Base-by-base conservation (phyloP, 2,888 invertebrate genomes). In the Pogonocherus hispidulus region DNA sequence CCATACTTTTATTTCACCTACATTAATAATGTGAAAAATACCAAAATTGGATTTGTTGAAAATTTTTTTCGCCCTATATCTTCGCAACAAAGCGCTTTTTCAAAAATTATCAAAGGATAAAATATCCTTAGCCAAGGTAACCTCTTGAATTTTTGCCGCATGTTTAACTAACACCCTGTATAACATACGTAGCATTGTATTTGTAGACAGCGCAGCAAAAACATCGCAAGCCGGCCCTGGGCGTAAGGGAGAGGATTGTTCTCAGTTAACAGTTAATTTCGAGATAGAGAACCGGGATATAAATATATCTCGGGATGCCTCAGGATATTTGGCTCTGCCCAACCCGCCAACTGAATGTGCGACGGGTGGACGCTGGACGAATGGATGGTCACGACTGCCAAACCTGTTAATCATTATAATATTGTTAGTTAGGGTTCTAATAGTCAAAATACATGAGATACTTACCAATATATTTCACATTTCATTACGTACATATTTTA, bases 381-480 rank as follows among this genome's bases (percentile, higher is more conserved):
- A 71, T 74, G 75, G 73, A 78, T 67, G 76, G 79, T 81, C 80
- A 81, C 80, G 80, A 80, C 78, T 73, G 76, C 76, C 76, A 76
- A 78, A 79, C 79, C 77, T 78, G 79, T 81, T 81, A 80, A 79
- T 80, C 78, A 80, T 79, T 44, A 47, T 47, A 59, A 59, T 59
- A 47, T 32, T 57, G 44, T 44, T 57, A 57, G 44, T 57, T 46
- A 23, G 57, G 57, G 57, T 46, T 59, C 47, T 59, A 59, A 59
- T 59, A 22, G 16, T 47, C 59, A 47, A 59, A 59, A 59, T 47
- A 32, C 35, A 20, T 20, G 20, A 20, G 3, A 20, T 56, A 51
- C 22, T 8, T 19, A 19, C 19, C 9, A 8, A 9, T 20, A 49
- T 4, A 11, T 51, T 22, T n/a, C n/a, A 22, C 22, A 49, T 22